A percentile compares a stretch with the other conserved stretches of the same genome.
Evolutionary conservation across 2,888 invertebrate genomes (phyloP).

Genomic region (Acronicta aceris): DNA sequence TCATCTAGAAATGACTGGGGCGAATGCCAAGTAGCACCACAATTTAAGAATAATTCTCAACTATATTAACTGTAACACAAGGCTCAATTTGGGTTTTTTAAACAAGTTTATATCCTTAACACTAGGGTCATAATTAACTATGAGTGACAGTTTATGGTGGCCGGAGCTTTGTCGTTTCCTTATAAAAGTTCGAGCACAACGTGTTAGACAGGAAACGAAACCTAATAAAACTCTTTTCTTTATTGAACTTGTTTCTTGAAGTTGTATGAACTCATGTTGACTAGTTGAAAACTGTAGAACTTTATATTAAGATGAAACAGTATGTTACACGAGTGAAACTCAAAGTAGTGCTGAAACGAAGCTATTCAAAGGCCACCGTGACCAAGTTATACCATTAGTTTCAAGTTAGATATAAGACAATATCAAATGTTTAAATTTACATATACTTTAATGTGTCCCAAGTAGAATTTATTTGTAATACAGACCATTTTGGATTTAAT

Average conservation of each 20-base stretch:
- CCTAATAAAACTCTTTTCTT: conserved; percentile 44
- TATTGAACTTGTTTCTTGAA: conserved; percentile 47
- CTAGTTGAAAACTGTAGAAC: conserved; percentile 20
- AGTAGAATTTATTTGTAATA: too few relatives aligned
- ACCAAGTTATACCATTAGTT: too few relatives aligned
- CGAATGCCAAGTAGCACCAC: conserved; percentile 33
- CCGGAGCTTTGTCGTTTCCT: conserved; percentile 63
- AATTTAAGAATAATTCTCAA: conserved; percentile 27
- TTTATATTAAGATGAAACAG: conserved; percentile 21
- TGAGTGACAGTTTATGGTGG: conserved; percentile 68
- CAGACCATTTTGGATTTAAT: too few relatives aligned
- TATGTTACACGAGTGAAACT: conserved; percentile 8
- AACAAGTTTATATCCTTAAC: conserved; percentile 43
- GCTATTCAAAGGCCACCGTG: background rate
- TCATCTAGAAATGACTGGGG: conserved; percentile 44
- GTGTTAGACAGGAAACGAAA: conserved; percentile 47
- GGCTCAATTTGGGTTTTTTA: conserved; percentile 28
- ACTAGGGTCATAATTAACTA: conserved; percentile 64
- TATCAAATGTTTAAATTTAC: too few relatives aligned
- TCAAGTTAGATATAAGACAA: too few relatives aligned
- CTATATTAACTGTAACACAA: conserved; percentile 29
- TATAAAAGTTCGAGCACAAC: conserved; percentile 55
- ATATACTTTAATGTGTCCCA: too few relatives aligned
- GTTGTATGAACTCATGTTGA: conserved; percentile 23
- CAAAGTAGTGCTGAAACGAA: background rate